Evolutionary conservation across 2,113 vertebrate genomes (phyloP), one percentile per base, ranked within the genome.

Genomic region (Plotosus lineatus): DNA sequence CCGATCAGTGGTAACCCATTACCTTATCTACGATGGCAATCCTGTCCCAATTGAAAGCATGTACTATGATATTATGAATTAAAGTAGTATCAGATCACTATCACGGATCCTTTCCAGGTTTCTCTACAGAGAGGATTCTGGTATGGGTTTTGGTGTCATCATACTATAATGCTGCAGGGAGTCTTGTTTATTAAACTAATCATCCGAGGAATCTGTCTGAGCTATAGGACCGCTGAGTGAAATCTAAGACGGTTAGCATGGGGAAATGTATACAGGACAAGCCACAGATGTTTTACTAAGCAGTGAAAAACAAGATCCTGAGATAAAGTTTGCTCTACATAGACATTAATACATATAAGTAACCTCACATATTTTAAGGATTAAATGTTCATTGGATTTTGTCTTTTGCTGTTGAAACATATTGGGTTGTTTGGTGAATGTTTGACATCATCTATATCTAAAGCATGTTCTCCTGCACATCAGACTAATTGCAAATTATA

Each of bases 111-210:
- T 38, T 40, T 46, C 46, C 14, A 28, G 46, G 36, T 31, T 48
- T 48, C 12, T 21, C 44, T 81, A 40, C 38, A 84, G 33, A 74
- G 21, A 79, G 46, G 4, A 60, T 75, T 14, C 31, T 17, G 19
- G 26, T 81, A 75, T 81, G n/a, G 60, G 66, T 50, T 80, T 60
- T 50, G 21, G 36, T 79, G 53, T 68, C 40, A 63, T 63, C 78
- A 48, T 56, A 53, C 48, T 56, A 55, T n/a, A 79, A 19, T 55
- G 51, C 56, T 66, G 44, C 36, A 66, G 48, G 44, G 61, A 42
- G 56, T 82, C 28, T 61, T 15, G 26, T 60, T 68, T 76, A 84
- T 66, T 66, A 73, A 72, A 85, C 69, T 72, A 75, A 76, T 87
- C 79, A 82, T 26, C 33, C 23, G 21, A 69, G 75, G 63, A 75